Base-by-base conservation (phyloP, 2,888 invertebrate genomes). In the Scotopteryx bipunctaria region DNA sequence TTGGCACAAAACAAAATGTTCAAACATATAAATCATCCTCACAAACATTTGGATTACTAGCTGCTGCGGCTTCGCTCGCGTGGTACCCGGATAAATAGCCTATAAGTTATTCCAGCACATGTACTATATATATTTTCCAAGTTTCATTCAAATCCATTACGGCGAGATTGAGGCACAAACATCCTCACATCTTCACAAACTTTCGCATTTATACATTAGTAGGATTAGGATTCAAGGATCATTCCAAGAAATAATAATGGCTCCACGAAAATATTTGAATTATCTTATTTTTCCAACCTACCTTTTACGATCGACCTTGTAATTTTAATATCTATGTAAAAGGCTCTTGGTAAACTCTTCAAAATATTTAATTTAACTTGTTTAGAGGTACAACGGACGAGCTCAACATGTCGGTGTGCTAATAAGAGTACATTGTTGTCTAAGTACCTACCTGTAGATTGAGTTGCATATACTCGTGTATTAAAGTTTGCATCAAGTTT, bases 401-500 rank as follows among this genome's bases (percentile, higher is more conserved):
- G 2, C 27, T 21, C 45, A 9, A 40, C 46, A 32, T 37, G 46
- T 37, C 19, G 15, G 32, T 42, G 13, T 1, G 11, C 25, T 32
- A 40, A 11, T 3, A n/a, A n/a, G n/a, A 23, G 25, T 25, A 41
- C 29, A 40, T 33, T 44, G 33, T 32, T 35, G 5, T 8, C 35
- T n/a, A n/a, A n/a, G n/a, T 45, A 36, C 27, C 8, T 46, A 62
- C 53, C 51, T 60, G 59, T 54, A 55, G 57, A 52, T 54, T 57
- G 45, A 57, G 54, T 47, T 54, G 46, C 46, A 51, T 53, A 52
- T 49, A 17, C 55, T 48, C 40, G 42, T 44, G 51, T 55, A 38
- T 59, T 45, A 70, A 64, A 66, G 61, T 62, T 63, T 58, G 58
- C 60, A 67, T 66, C 66, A 73, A 72, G 68, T 74, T 73, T 61